Evolutionary conservation across 2,888 invertebrate species (phyloP).

Genomic region (Mechanitis messenoides): DNA sequence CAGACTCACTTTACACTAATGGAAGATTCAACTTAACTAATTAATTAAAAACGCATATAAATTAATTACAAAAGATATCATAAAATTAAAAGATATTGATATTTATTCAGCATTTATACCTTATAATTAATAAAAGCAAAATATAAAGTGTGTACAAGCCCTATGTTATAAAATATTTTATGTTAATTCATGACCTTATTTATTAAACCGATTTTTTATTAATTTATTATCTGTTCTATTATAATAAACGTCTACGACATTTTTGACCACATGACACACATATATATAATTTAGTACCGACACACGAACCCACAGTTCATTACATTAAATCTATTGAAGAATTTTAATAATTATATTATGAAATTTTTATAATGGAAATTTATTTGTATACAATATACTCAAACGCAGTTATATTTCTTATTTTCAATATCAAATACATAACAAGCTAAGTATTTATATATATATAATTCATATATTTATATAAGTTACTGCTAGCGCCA

Average conservation of each 20-base stretch:
- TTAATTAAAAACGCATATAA: conserved; percentile 15
- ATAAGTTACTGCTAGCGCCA: neutral
- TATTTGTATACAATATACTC: no score
- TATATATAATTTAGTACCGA: conserved; percentile 37
- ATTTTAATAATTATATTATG: neutral
- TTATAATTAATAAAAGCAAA: conserved; percentile 4
- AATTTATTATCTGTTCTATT: conserved; percentile 9
- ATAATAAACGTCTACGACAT: conserved; percentile 33
- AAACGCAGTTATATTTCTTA: no score
- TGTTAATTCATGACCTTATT: no score
- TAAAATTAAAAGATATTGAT: neutral
- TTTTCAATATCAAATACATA: no score
- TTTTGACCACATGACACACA: conserved; percentile 33
- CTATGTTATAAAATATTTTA: conserved; percentile 2
- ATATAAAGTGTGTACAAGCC: conserved; percentile 10
- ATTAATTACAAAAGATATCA: neutral
- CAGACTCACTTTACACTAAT: conserved; percentile 50
- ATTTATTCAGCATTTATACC: conserved; percentile 5
- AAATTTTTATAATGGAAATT: neutral
- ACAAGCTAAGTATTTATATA: no score
- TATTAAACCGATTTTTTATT: neutral
- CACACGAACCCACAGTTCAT: conserved; percentile 30
- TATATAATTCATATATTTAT: neutral
- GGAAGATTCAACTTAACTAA: conserved; percentile 49
- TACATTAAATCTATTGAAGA: conserved; percentile 26